Conservation (phyloP, 2,113 vertebrate species). For the Toxostoma redivivum region DNA sequence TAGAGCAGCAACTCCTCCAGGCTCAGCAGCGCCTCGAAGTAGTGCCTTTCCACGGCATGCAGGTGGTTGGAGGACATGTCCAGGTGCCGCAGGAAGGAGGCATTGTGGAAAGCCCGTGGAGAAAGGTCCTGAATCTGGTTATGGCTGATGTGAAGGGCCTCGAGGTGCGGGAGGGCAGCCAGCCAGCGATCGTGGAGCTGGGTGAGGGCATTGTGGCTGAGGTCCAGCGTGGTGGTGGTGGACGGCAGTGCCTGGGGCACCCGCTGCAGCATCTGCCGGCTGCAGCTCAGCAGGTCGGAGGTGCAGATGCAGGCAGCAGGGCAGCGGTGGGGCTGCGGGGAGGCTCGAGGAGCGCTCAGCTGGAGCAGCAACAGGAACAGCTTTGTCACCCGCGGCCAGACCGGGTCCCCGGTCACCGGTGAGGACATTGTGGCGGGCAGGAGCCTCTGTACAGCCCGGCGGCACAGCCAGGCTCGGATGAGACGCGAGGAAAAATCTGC, state of each 20-base stretch:
- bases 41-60: constrained; percentile 69
- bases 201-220: constrained; percentile 86
- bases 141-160: constrained; percentile 81
- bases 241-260: constrained; percentile 76
- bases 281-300: constrained; percentile 91
- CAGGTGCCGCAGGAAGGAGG: constrained; percentile 81
- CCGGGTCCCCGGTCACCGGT: neutral
- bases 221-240: constrained; percentile 80
- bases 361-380: constrained; percentile 5
- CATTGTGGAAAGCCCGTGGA: constrained; percentile 76
- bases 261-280: constrained; percentile 66
- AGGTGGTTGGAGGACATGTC: constrained; percentile 93
- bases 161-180: constrained; percentile 73
- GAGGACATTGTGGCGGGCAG: constrained; percentile 28
- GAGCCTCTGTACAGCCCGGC: neutral
- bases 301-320: constrained; percentile 81
- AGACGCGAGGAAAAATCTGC: neutral
- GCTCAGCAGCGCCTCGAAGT: constrained; percentile 79
- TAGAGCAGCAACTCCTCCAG: constrained; percentile 91
- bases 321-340: constrained; percentile 43
- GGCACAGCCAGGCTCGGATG: neutral
- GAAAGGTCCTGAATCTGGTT: constrained; percentile 77
- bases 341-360: neutral
- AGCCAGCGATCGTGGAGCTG: constrained; percentile 75
- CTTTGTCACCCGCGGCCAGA: neutral